Evolutionary conservation across 2,113 vertebrate species (phyloP), one percentile per base, ranked within the genome.

Genomic region (Rattus rattus): DNA sequence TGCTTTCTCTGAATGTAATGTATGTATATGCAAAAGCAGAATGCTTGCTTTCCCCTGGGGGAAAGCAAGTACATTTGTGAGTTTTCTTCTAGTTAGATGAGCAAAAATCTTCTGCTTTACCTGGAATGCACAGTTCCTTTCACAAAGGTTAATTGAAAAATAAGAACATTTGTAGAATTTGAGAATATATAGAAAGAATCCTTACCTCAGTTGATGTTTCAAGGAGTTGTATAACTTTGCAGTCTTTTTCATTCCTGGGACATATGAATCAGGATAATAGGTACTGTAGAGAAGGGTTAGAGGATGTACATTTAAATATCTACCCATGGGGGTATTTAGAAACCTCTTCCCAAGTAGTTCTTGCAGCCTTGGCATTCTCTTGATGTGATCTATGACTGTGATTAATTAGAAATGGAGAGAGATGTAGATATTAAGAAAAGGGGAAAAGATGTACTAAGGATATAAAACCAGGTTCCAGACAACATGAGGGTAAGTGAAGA

Each of bases 401-500:
- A 36, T 91, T 52, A 70, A 36, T 95, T 77, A 92, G n/a, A 88
- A 81, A 70, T 22, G 33, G 39, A 73, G 90, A 88, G 26, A 39
- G 11, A 13, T 30, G 33, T 39, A 36, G 54, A 72, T 77, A 69
- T 54, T 22, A 59, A 61, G 56, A 72, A 75, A 95, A 59, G 11
- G 17, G 54, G 61, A 56, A 81, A 95, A 93, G 10, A 30, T 65
- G 0, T 28, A 11, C 22, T 7, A 13, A 94, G 19, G 19, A 90
- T 86, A 67, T 76, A 77, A 89, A 93, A 80, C 49, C 2, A 65
- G 43, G 4, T n/a, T 95, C n/a, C 33, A 91, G 72, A 77, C 36
- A 89, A 20, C 33, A 56, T 56, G 30, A 89, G 59, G 26, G 30
- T 43, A 79, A 77, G 6, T 49, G 72, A 81, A 75, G 7, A 59